phyloP scores from a whole-genome alignment of 2,888 invertebrate species.

The Scaptomyza caliginosa region DNA sequence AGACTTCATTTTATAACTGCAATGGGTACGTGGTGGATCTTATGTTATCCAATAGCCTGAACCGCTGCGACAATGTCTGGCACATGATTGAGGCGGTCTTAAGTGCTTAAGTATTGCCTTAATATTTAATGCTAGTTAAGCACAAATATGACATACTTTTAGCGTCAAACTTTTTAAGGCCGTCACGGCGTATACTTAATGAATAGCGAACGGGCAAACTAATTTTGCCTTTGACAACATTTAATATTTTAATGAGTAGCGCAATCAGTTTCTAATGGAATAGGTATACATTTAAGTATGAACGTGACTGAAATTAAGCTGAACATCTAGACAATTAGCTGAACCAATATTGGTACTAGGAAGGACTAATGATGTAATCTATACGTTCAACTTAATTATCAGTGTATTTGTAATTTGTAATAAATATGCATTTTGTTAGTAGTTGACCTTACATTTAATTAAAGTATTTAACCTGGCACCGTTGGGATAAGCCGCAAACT shows the following conservation, averaged over 20 bases:
- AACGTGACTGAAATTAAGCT: neutral
- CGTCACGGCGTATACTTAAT: neutral
- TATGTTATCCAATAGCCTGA: neutral
- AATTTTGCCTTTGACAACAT: neutral
- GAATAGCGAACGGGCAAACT: neutral
- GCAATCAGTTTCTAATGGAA: neutral
- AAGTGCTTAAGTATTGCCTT: constrained; percentile 15
- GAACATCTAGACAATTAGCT: neutral
- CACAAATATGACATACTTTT: neutral
- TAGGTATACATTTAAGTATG: too few relatives aligned
- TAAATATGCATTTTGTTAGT: neutral
- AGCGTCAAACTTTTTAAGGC: too few relatives aligned
- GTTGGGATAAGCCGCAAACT: neutral
- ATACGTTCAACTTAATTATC: constrained; percentile 5
- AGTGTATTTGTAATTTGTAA: neutral
- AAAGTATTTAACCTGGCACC: constrained; percentile 1
- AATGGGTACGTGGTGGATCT: neutral
- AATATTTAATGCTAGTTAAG: constrained; percentile 23
- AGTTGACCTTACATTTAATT: constrained; percentile 10
- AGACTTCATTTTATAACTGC: constrained; percentile 15
- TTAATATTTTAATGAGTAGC: constrained; percentile 6
- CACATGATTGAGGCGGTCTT: neutral
- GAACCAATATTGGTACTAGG: neutral
- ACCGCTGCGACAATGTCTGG: neutral
- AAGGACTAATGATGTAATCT: neutral